Conservation (phyloP, 2,797 vertebrate genomes). For the Dromococcyx pavoninus region DNA sequence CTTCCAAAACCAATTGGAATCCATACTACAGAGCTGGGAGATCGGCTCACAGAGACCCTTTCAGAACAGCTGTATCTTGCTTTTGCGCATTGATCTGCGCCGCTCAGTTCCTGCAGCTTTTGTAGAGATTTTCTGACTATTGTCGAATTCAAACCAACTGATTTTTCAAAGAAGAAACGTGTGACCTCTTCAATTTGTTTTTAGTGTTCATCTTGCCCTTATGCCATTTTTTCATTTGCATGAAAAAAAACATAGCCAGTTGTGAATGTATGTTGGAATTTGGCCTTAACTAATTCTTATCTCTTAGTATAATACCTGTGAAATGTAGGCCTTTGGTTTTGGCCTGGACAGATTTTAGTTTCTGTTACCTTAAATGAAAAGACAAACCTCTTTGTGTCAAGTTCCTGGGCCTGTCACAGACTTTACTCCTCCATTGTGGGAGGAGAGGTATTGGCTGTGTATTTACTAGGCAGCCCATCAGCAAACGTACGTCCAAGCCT, state of each 20-base stretch:
- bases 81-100: background rate
- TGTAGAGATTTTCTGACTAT: background rate
- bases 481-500: background rate
- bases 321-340: background rate
- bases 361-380: background rate
- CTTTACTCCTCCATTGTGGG: background rate
- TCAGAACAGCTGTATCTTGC: background rate
- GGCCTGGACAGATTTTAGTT: background rate
- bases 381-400: background rate
- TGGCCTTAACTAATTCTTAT: constrained; percentile 45
- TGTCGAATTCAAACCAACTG: background rate
- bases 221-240: background rate
- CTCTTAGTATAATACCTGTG: background rate
- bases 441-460: background rate
- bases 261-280: constrained; percentile 55
- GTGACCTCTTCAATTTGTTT: background rate
- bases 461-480: background rate
- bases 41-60: background rate
- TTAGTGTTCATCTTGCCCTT: background rate
- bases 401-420: background rate
- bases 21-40: background rate
- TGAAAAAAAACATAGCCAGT: background rate
- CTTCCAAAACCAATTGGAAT: background rate
- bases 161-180: background rate
- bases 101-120: background rate